Base-by-base conservation (phyloP, 1,140 invertebrate genomes). In the Rhopalosiphum maidis region DNA sequence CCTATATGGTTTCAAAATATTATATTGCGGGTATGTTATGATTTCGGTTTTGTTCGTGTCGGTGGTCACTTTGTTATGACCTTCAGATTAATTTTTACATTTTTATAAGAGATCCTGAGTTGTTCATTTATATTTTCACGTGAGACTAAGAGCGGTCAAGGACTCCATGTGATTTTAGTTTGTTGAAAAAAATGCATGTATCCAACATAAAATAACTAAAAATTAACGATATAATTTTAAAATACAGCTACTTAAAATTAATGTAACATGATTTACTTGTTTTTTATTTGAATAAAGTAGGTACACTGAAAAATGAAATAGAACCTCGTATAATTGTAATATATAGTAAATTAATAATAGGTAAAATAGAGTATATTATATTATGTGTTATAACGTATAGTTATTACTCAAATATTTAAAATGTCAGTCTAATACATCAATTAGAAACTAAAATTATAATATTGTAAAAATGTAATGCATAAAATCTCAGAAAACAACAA, bases 81-180 rank as follows among this genome's bases (percentile, higher is more conserved):
- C 91, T 93, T 93, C 91, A 37, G 82, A 93, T 93, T 93, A 93
- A 86, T 83, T 85, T 93, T 85, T 86, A 93, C 22, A 93, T 93
- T 93, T 93, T 93, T 86, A 41, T n/a, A 93, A 54, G 82, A 86
- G 46, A 93, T 93, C n/a, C 86, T 41, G 11, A 55, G n/a, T 30
- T 41, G 46, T 86, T 55, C 48, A 35, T 46, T n/a, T 60, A 68
- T 37, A 41, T 90, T 90, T 90, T 68, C 37, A 68, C 37, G 30
- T 43, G 30, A 43, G 54, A 68, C 89, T n/a, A n/a, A 90, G 82
- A 83, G 37, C 48, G 91, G 91, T 93, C 91, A 93, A 93, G 91
- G 91, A 93, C 91, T 93, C 48, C 25, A 15, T 0, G 23, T 54
- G 46, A 30, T 85, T 86, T 83, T 21, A 37, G 23, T 82, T 37